A percentile compares a stretch with the other conserved stretches of the same genome.
Conservation (phyloP, 2,113 vertebrate species). For the Apteryx mantelli region DNA sequence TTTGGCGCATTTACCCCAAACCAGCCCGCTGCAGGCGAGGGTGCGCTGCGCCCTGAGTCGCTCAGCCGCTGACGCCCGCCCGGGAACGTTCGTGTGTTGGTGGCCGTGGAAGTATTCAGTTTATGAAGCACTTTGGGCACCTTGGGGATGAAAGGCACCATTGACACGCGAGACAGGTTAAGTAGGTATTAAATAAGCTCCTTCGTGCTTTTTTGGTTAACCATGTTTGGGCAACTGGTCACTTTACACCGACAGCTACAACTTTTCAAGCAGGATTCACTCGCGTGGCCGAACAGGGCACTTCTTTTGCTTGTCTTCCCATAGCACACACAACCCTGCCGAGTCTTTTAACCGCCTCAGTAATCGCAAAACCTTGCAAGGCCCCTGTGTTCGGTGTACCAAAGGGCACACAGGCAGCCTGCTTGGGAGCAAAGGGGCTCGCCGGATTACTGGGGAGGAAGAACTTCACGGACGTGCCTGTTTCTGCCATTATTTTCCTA, state of each 20-base stretch:
- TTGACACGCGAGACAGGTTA: background rate
- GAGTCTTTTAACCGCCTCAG: background rate
- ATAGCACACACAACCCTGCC: background rate
- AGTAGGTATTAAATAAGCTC: conserved; percentile 38
- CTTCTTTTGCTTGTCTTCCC: background rate
- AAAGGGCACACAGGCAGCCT: conserved; percentile 31
- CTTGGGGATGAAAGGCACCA: conserved; percentile 39
- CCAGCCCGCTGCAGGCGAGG: background rate
- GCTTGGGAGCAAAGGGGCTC: conserved; percentile 44
- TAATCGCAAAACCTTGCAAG: conserved; percentile 47
- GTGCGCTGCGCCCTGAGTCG: background rate
- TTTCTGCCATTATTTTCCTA: background rate
- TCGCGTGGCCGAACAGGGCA: background rate
- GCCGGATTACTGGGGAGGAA: conserved; percentile 33
- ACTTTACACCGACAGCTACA: conserved; percentile 25
- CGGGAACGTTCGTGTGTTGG: background rate
- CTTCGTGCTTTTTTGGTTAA: conserved; percentile 50
- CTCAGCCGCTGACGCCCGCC: background rate
- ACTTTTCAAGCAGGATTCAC: conserved; percentile 12
- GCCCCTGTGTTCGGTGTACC: background rate
- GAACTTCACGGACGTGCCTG: conserved; percentile 37
- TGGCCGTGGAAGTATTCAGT: background rate
- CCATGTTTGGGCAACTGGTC: conserved; percentile 27
- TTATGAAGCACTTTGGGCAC: conserved; percentile 20
- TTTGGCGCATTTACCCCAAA: background rate